phyloP scores from a whole-genome alignment of 2,113 vertebrate species.

The Centropristis striata region DNA sequence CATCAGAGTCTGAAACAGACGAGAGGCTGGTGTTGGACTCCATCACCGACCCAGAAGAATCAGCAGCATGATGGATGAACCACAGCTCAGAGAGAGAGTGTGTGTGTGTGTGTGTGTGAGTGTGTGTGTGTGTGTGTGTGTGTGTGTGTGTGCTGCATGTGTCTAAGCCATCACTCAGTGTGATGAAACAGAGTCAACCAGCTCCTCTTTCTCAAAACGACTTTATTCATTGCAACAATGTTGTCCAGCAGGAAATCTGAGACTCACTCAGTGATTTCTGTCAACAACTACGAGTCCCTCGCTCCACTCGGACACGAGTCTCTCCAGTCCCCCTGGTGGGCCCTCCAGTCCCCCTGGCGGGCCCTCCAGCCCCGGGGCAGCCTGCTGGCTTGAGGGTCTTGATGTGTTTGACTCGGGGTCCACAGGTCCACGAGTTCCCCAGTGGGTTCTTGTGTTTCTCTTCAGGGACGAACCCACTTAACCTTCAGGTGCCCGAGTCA shows the following conservation, averaged over 20 bases:
- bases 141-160: slow-evolving; percentile 36
- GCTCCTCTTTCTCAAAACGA: slow-evolving; percentile 36
- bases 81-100: too few species aligned
- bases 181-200: slow-evolving; percentile 38
- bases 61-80: slow-evolving; percentile 67
- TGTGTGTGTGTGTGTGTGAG: slow-evolving; percentile 18
- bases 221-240: slow-evolving; percentile 22
- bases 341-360: too few species aligned
- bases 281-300: too few species aligned
- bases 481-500: slow-evolving; percentile 70
- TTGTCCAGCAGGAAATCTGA: slow-evolving; percentile 15
- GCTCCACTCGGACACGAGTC: too few species aligned
- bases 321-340: too few species aligned
- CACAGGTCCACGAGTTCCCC: slow-evolving; percentile 57
- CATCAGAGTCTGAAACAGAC: slow-evolving; percentile 70
- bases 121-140: slow-evolving; percentile 29
- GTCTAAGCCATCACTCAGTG: slow-evolving; percentile 62
- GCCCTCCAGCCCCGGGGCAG: background rate
- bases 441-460: slow-evolving; percentile 55
- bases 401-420: slow-evolving; percentile 22
- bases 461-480: slow-evolving; percentile 69
- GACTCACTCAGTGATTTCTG: too few species aligned
- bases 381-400: slow-evolving; percentile 14
- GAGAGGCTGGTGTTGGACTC: slow-evolving; percentile 44
- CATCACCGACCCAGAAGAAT: slow-evolving; percentile 74